Percentiles rank a stretch among this genome's conserved stretches.
These are phyloP conservation scores for Scaptomyza reducta DNA, from an alignment of 2,888 invertebrate genomes.

Conservation along the genomic window DNA sequence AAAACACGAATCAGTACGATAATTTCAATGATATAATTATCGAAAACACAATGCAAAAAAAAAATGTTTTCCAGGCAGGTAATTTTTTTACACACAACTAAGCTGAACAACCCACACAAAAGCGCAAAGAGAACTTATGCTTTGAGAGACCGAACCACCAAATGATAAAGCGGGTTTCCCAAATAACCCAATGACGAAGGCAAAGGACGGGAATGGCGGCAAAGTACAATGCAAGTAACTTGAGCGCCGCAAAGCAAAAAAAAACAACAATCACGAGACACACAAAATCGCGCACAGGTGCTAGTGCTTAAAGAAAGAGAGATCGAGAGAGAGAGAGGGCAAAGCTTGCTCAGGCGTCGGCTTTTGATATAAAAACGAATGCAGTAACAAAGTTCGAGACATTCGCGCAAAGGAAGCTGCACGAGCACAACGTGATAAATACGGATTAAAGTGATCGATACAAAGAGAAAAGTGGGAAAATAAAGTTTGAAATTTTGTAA, in stretches of 20 bases:
- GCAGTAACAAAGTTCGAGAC: constrained; percentile 56
- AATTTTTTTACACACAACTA: constrained; percentile 13
- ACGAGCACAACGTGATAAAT: constrained; percentile 46
- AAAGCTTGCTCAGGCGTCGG: constrained; percentile 23
- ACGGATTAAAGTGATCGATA: constrained; percentile 29
- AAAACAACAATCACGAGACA: constrained; percentile 42
- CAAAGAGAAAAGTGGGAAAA: constrained; percentile 18
- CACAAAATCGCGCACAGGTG: constrained; percentile 39
- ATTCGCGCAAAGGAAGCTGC: constrained; percentile 77
- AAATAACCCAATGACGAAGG: constrained; percentile 30
- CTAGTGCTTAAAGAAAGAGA: constrained; percentile 7
- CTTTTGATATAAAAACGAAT: constrained; percentile 71
- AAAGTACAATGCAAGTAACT: constrained; percentile 40
- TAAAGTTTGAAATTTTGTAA: constrained; percentile 10
- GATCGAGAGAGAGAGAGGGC: not conserved
- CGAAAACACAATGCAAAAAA: constrained; percentile 23
- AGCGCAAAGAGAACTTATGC: constrained; percentile 35
- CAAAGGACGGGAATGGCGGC: constrained; percentile 8
- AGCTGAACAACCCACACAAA: constrained; percentile 37
- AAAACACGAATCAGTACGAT: constrained; percentile 41
- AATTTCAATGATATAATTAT: constrained; percentile 51
- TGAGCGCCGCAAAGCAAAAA: constrained; percentile 29
- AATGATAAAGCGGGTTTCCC: constrained; percentile 67
- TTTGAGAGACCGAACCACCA: constrained; percentile 41
- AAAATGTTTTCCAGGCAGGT: constrained; percentile 47